Conservation (phyloP, 92 coral and sea anemone species). For the Palythoa grandis region DNA sequence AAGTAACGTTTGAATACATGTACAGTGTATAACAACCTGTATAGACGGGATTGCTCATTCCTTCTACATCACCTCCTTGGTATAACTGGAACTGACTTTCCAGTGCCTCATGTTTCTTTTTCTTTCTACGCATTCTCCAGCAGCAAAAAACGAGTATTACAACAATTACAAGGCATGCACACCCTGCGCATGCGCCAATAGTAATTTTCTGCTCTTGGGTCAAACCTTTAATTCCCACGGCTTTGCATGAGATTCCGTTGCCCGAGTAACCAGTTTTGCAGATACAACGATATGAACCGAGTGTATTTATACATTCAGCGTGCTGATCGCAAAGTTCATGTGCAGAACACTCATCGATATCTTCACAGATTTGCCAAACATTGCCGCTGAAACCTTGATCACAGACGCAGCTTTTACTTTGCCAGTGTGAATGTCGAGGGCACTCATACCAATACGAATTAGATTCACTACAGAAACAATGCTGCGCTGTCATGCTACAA, state of each 20-base stretch:
- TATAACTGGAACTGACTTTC: slow-evolving; percentile 12
- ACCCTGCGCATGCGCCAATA: slow-evolving; percentile 2
- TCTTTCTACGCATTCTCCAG: slow-evolving; percentile 11
- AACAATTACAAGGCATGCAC: neutral
- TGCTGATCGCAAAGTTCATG: neutral
- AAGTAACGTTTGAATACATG: too few relatives aligned
- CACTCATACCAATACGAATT: neutral
- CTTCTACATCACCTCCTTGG: neutral
- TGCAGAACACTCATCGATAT: slow-evolving; percentile 1
- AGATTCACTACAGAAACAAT: slow-evolving; percentile 14
- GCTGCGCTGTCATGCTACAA: neutral
- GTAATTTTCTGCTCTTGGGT: slow-evolving; percentile 18
- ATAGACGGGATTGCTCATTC: neutral
- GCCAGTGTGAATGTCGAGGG: neutral
- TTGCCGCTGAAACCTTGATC: slow-evolving; percentile 27
- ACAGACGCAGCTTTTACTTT: slow-evolving; percentile 22
- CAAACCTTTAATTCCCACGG: neutral
- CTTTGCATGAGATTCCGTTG: slow-evolving; percentile 25
- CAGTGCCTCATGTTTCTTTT: neutral
- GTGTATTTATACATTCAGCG: slow-evolving; percentile 24
- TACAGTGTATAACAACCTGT: neutral
- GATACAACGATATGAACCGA: slow-evolving; percentile 8
- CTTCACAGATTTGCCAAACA: neutral
- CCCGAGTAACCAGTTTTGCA: slow-evolving; percentile 29
- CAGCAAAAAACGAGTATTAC: slow-evolving; percentile 13